phyloP scores from a whole-genome alignment of 92 coral and sea anemone species.

The Zoanthus solanderi region DNA sequence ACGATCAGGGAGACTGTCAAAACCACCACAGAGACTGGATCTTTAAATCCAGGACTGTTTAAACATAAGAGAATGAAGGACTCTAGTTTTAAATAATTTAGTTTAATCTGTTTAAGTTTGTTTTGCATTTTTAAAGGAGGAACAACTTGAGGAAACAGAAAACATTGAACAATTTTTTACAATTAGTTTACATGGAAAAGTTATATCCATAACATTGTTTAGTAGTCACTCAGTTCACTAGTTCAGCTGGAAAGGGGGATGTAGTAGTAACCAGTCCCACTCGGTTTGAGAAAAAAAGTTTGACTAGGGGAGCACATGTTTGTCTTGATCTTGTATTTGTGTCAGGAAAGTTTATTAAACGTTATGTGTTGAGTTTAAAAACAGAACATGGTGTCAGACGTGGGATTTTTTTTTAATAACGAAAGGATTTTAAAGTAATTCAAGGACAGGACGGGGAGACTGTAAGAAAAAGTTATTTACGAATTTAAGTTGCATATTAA shows the following conservation, averaged over 20 bases:
- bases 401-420: slow-evolving; percentile 8
- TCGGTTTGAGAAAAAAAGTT: not conserved
- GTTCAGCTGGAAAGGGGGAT: slow-evolving; percentile 4
- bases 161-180: not conserved
- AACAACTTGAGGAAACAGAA: not conserved
- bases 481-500: not conserved
- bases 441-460: slow-evolving; percentile 7
- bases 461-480: not conserved
- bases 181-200: not conserved
- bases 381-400: not conserved
- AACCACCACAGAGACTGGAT: slow-evolving; percentile 45
- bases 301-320: not conserved
- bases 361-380: not conserved
- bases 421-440: slow-evolving; percentile 7
- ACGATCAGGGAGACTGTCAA: slow-evolving; percentile 25
- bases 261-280: slow-evolving; percentile 1
- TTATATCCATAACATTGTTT: not conserved
- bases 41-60: not conserved
- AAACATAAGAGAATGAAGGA: not conserved
- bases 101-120: not conserved
- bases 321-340: too few species aligned
- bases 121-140: not conserved
- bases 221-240: not conserved
- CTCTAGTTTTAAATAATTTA: not conserved
- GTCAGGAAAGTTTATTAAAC: not conserved